phyloP scores from a whole-genome alignment of 2,888 invertebrate species.

The Phyllotreta cruciferae region DNA sequence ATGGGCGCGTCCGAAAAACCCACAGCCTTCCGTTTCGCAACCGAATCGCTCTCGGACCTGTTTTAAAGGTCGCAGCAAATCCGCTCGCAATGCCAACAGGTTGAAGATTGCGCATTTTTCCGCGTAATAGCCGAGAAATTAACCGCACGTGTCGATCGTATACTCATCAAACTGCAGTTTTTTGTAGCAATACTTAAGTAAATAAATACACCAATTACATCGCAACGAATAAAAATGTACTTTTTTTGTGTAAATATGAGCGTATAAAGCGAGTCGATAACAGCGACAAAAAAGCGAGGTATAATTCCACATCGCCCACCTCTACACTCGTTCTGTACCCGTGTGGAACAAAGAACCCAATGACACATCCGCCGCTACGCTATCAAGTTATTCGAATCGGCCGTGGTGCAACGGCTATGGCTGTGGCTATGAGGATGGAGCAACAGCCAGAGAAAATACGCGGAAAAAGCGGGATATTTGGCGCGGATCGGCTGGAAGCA shows the following conservation, averaged over 20 bases:
- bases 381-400: constrained; percentile 21
- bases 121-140: too few relatives aligned
- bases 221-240: too few relatives aligned
- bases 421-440: constrained; percentile 12
- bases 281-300: not conserved
- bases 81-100: too few relatives aligned
- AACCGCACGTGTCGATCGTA: too few relatives aligned
- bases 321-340: not conserved
- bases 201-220: too few relatives aligned
- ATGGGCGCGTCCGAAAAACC: constrained; percentile 6
- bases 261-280: not conserved
- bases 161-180: too few relatives aligned
- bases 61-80: constrained; percentile 9
- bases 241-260: too few relatives aligned
- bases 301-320: not conserved
- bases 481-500: constrained; percentile 9
- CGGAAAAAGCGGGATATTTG: constrained; percentile 22
- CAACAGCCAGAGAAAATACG: not conserved
- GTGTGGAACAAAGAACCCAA: constrained; percentile 9
- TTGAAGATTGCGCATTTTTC: too few relatives aligned
- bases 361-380: constrained; percentile 11
- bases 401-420: constrained; percentile 22
- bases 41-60: not conserved
- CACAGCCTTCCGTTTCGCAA: too few relatives aligned
- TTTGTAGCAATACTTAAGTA: too few relatives aligned